Conservation (phyloP, 2,797 vertebrate species). For the Galago senegalensis region DNA sequence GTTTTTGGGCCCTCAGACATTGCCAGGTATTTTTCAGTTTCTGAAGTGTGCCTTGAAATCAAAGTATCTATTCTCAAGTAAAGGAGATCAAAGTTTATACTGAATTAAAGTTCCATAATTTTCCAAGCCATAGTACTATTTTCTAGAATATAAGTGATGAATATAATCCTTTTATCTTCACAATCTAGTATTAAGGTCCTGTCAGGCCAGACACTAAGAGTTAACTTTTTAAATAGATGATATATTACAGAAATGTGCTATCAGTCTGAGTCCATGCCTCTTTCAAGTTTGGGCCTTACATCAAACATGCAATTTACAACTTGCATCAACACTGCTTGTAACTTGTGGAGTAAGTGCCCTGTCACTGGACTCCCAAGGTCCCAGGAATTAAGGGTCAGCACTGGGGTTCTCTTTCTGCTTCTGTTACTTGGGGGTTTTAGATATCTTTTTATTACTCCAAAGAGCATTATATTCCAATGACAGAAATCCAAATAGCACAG, state of each 20-base stretch:
- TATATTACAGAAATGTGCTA: neutral
- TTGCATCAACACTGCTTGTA: neutral
- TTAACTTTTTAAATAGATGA: neutral
- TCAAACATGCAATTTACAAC: constrained; percentile 41
- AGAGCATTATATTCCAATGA: constrained; percentile 13
- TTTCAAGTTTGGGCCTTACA: neutral
- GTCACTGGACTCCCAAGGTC: neutral
- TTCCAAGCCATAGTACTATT: neutral
- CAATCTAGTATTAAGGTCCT: neutral
- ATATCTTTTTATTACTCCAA: constrained; percentile 4
- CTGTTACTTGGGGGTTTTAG: neutral
- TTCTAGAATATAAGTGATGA: constrained; percentile 19
- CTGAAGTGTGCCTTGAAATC: constrained; percentile 42
- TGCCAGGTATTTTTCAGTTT: constrained; percentile 44
- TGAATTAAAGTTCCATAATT: constrained; percentile 28
- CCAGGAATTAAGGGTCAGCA: neutral
- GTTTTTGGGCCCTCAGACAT: neutral
- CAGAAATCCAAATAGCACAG: neutral
- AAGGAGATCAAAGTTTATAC: neutral
- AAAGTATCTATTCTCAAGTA: neutral
- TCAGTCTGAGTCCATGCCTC: neutral
- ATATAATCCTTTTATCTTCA: constrained; percentile 9
- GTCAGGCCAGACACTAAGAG: neutral
- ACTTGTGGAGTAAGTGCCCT: neutral
- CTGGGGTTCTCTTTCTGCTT: neutral